A percentile compares a stretch with the other conserved stretches of the same genome.
These are phyloP conservation scores for Montipora capitata DNA, from an alignment of 92 coral and sea anemone species.

Conservation along the genomic window DNA sequence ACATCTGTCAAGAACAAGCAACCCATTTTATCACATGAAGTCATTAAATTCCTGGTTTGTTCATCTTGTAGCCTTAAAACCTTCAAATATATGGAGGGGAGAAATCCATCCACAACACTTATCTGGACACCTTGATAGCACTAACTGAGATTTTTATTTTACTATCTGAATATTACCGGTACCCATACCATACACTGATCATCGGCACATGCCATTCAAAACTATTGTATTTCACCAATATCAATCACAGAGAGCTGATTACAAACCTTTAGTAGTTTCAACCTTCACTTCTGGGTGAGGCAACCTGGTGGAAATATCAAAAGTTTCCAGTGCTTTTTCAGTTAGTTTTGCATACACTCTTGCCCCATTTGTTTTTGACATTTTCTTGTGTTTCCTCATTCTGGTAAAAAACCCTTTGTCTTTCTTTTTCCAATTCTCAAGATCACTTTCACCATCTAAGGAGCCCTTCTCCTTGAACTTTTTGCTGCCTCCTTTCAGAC, in stretches of 20 bases:
- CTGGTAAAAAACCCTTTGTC: slow-evolving; percentile 51
- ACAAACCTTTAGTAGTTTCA: slow-evolving; percentile 95
- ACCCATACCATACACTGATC: too few relatives aligned
- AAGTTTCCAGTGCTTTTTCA: slow-evolving; percentile 63
- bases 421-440: slow-evolving; percentile 36
- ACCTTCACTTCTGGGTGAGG: slow-evolving; percentile 77
- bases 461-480: slow-evolving; percentile 39
- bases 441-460: slow-evolving; percentile 7
- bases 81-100: too few relatives aligned
- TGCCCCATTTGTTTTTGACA: slow-evolving; percentile 71
- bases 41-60: background rate
- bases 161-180: too few relatives aligned
- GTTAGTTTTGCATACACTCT: slow-evolving; percentile 72
- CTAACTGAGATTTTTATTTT: too few relatives aligned
- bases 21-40: too few relatives aligned
- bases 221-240: background rate
- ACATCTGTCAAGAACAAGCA: slow-evolving; percentile 30
- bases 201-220: background rate
- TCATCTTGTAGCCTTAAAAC: too few relatives aligned
- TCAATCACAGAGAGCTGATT: background rate
- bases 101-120: too few relatives aligned
- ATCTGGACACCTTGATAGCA: too few relatives aligned
- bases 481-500: slow-evolving; percentile 7
- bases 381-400: background rate
- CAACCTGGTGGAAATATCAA: slow-evolving; percentile 68